Conservation (phyloP, 2,113 vertebrate species). For the Taurulus bubalis region DNA sequence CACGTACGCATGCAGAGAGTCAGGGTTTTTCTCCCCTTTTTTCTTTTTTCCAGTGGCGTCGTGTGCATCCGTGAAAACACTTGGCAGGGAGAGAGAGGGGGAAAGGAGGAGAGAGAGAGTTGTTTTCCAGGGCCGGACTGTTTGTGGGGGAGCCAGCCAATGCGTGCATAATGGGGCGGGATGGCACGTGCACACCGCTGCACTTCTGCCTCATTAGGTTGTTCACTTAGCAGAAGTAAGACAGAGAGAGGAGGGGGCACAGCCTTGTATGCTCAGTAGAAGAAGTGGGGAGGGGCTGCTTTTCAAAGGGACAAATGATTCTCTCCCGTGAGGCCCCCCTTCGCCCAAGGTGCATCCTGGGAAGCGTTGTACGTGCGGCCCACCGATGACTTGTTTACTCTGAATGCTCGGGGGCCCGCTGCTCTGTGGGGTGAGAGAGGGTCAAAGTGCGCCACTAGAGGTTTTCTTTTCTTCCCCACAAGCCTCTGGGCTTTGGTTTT, state of each 20-base stretch:
- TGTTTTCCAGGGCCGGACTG: conserved; percentile 58
- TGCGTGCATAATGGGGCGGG: conserved; percentile 60
- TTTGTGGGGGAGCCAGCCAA: conserved; percentile 52
- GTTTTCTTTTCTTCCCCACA: background rate
- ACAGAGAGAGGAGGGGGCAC: conserved; percentile 24
- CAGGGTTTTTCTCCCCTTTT: conserved; percentile 18
- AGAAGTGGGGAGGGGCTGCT: conserved; percentile 35
- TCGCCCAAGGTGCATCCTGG: conserved; percentile 58
- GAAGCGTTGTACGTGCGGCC: background rate
- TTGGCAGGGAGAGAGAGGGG: conserved; percentile 38
- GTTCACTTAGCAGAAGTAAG: conserved; percentile 73
- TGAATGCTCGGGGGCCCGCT: conserved; percentile 19
- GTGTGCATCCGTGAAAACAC: conserved; percentile 34
- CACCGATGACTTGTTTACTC: conserved; percentile 58
- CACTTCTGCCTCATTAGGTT: conserved; percentile 76
- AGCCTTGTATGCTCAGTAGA: conserved; percentile 29
- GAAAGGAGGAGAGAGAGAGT: conserved; percentile 7
- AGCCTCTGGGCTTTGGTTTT: background rate
- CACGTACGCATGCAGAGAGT: conserved; percentile 56
- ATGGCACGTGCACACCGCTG: conserved; percentile 71
- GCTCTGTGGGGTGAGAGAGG: conserved; percentile 37
- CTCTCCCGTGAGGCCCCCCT: conserved; percentile 18
- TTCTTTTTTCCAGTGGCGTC: conserved; percentile 33
- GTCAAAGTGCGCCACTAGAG: conserved; percentile 32
- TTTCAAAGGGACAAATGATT: conserved; percentile 62